Evolutionary conservation across 2,113 vertebrate genomes (phyloP).

Genomic region (Callaeas wilsoni): DNA sequence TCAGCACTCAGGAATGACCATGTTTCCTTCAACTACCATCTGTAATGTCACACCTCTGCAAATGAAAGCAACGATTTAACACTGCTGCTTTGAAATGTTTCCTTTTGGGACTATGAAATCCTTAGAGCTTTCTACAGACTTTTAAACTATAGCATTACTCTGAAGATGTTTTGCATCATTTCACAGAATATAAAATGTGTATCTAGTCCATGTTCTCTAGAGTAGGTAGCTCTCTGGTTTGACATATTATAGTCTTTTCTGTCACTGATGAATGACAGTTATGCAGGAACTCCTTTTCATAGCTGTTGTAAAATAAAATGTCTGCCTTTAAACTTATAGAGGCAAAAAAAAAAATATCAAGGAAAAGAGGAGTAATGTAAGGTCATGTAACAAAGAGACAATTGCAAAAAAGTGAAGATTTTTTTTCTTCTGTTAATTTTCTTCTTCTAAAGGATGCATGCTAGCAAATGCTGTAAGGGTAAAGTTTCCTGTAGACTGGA

Average conservation of each 20-base stretch:
- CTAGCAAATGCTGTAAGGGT: background rate
- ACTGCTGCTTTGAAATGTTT: background rate
- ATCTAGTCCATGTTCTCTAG: background rate
- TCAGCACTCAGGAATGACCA: background rate
- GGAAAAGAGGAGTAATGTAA: background rate
- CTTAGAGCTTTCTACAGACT: background rate
- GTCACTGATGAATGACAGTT: background rate
- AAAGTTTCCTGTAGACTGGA: background rate
- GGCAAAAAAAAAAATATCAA: background rate
- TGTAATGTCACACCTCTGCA: background rate
- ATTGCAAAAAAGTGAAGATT: background rate
- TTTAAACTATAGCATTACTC: background rate
- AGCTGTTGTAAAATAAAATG: background rate
- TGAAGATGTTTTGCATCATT: background rate
- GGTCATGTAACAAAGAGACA: background rate
- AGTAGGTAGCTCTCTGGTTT: background rate
- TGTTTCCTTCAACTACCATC: background rate
- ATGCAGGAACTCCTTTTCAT: background rate
- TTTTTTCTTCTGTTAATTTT: background rate
- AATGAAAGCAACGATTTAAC: background rate
- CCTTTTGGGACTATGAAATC: background rate
- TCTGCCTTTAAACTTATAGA: background rate
- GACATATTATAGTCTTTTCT: background rate
- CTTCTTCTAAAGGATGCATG: background rate
- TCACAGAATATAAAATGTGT: background rate